These are phyloP conservation scores for Paracyclopina nana DNA, from an alignment of 1,140 invertebrate genomes.

Conservation along the genomic window DNA sequence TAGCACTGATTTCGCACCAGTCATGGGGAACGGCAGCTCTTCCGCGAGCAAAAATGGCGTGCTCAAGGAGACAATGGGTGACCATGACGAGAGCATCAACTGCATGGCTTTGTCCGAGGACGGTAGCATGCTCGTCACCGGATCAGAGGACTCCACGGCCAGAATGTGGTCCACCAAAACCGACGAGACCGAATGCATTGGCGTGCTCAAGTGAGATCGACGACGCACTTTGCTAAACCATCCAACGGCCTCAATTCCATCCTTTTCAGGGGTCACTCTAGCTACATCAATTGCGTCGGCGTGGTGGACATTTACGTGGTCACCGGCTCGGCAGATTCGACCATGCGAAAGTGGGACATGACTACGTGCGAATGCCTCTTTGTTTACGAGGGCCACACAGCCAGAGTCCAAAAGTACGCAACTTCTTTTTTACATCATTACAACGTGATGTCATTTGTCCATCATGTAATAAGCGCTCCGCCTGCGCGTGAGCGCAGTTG, in stretches of 20 bases:
- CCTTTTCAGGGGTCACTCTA: constrained; percentile 8
- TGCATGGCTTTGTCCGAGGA: constrained; percentile 36
- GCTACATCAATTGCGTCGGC: constrained; percentile 32
- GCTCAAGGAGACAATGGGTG: constrained; percentile 20
- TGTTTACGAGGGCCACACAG: constrained; percentile 25
- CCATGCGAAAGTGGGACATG: constrained; percentile 36
- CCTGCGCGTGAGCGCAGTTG: too few species aligned
- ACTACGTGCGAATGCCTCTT: constrained; percentile 30
- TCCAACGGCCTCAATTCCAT: background rate
- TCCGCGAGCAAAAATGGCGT: constrained; percentile 13
- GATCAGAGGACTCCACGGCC: constrained; percentile 32
- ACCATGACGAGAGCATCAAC: constrained; percentile 32
- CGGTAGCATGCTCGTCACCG: constrained; percentile 32
- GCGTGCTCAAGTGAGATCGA: constrained; percentile 27
- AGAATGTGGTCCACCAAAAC: constrained; percentile 33
- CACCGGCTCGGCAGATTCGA: constrained; percentile 33
- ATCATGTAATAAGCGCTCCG: too few species aligned
- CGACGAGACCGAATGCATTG: constrained; percentile 31
- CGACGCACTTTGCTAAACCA: too few species aligned
- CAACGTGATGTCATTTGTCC: background rate
- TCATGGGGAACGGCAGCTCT: constrained; percentile 6
- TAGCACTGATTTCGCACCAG: too few species aligned
- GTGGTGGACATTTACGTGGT: constrained; percentile 32
- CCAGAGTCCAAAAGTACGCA: constrained; percentile 4
- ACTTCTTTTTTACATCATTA: constrained; percentile 6